Conservation (phyloP, 2,113 vertebrate species). For the Callaeas wilsoni region DNA sequence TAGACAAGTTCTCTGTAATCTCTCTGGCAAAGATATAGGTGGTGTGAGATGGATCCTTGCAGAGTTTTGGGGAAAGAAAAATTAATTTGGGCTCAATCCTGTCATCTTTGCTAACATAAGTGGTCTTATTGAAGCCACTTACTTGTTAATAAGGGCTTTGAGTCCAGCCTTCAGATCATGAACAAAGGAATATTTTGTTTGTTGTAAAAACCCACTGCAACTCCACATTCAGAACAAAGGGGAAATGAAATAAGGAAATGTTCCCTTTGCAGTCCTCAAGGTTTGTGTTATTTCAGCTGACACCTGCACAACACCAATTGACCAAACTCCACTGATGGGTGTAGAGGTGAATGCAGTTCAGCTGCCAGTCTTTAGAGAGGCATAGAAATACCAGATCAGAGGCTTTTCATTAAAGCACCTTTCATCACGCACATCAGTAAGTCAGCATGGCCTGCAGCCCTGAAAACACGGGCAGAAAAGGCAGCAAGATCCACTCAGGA, state of each 20-base stretch:
- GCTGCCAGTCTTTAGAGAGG: neutral
- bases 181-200: neutral
- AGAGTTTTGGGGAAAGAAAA: neutral
- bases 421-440: neutral
- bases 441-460: neutral
- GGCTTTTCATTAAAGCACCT: neutral
- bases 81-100: fast-evolving
- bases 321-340: neutral
- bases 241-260: neutral
- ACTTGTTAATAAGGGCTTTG: neutral
- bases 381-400: neutral
- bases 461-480: neutral
- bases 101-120: neutral
- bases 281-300: neutral
- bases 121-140: neutral
- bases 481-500: neutral
- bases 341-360: neutral
- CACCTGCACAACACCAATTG: neutral
- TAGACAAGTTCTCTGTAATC: neutral
- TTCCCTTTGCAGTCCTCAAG: neutral
- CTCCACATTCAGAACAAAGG: neutral
- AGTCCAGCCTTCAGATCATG: neutral
- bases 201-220: neutral
- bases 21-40: neutral
- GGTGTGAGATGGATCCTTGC: neutral